These are phyloP conservation scores for Lepidurus arcticus DNA, from an alignment of 1,140 invertebrate genomes.

Conservation along the genomic window DNA sequence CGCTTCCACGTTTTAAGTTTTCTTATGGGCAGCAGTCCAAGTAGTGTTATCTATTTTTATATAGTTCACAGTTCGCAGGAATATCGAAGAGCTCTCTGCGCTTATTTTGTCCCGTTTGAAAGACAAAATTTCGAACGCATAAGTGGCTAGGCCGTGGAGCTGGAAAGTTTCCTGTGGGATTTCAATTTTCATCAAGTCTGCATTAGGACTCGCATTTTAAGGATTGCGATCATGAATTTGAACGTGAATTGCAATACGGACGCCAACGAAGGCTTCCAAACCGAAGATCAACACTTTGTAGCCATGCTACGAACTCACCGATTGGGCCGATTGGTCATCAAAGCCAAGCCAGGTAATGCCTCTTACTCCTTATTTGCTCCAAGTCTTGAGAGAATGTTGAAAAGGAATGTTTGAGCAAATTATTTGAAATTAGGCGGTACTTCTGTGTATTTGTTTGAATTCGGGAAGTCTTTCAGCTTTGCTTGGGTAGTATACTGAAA, in stretches of 20 bases:
- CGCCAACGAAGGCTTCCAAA: background rate
- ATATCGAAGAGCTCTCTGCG: background rate
- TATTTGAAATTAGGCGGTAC: too few species aligned
- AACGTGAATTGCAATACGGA: background rate
- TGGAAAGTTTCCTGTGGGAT: too few species aligned
- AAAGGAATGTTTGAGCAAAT: too few species aligned
- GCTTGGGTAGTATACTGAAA: too few species aligned
- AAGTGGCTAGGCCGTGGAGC: too few species aligned
- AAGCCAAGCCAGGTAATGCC: constrained; percentile 1
- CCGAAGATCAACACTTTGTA: background rate
- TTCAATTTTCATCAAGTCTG: too few species aligned
- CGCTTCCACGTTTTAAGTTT: too few species aligned
- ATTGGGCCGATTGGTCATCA: background rate
- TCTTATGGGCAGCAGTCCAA: too few species aligned
- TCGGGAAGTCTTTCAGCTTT: too few species aligned
- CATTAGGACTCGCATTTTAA: background rate
- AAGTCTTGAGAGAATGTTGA: background rate
- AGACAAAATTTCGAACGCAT: too few species aligned
- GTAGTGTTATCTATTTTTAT: too few species aligned
- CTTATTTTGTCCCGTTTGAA: background rate
- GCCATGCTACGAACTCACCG: background rate
- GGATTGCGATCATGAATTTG: background rate
- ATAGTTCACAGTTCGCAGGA: background rate
- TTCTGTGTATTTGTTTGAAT: too few species aligned
- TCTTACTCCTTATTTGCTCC: background rate